Base-by-base conservation (phyloP, 2,888 invertebrate genomes). In the Sericinus montela region DNA sequence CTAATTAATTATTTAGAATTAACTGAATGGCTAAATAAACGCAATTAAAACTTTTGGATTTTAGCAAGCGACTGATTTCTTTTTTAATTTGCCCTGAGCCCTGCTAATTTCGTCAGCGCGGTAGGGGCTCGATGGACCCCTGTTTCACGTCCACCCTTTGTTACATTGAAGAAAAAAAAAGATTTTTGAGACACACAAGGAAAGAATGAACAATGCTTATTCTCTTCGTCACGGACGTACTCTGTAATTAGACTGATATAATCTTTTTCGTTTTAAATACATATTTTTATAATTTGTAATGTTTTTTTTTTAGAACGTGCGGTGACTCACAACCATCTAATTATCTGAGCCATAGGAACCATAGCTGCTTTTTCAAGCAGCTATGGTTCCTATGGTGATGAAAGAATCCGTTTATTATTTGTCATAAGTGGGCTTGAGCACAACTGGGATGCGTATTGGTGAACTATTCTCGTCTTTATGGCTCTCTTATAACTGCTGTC, bases 21-120 rank as follows among this genome's bases (percentile, higher is more conserved):
- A 69, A 72, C 73, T 70, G 75, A 80, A 86, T 80, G 75, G 75
- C 74, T 79, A 84, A 87, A 87, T 85, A 83, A 86, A 87, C 76
- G 84, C 80, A 87, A 88, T 88, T 87, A 87, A 88, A 88, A 88
- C 85, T 88, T 88, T 77, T 59, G 53, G 69, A 79, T 84, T 84
- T n/a, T 79, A 82, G 80, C 80, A 77, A 80, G 68, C 72, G 74
- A 75, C 80, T 73, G 81, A 87, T 87, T 86, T 86, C 84, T 87
- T 88, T 88, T 87, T 86, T 85, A 86, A 87, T 87, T 88, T 83
- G 67, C 71, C 62, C 63, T 75, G 72, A 79, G 74, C 80, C 79
- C 64, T 71, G 69, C 81, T 84, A 85, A 85, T 86, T 84, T 72
- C 69, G 73, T 68, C 72, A 69, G 68, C 81, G 67, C 84, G 61